Base-by-base conservation (phyloP, 1,140 invertebrate genomes). In the Drosophila nebulosa region DNA sequence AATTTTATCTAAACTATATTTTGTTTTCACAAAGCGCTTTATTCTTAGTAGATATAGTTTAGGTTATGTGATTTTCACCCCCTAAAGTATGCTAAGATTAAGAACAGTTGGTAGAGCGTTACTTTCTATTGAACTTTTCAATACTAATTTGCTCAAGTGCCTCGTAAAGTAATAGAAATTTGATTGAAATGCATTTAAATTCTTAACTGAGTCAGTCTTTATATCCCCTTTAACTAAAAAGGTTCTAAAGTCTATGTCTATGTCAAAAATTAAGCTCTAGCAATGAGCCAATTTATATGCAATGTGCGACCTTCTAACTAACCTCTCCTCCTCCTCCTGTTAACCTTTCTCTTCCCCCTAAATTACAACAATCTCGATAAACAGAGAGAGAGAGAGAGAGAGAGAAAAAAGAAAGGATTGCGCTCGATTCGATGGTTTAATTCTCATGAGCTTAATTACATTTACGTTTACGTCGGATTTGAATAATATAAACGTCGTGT, bases 241-340 rank as follows among this genome's bases (percentile, higher is more conserved):
- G 16, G 39, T 5, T 21, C 16, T 9, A 39, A 39, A 36, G 4
- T 35, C 16, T 12, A 59, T 36, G 9, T 55, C 10, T 12, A 42
- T 42, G 4, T 61, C 51, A 58, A 80, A 78, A 84, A 77, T 69
- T 62, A 35, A 30, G 36, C 55, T 71, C 18, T 26, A 58, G 79
- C 78, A 86, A 86, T 86, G 81, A 86, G 78, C 53, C 83, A 86
- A 88, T 86, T 86, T 81, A 86, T 86, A 86, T 86, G 83, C 81
- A 83, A 75, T 69, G 75, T 64, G 81, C 78, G 46, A 62, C 39
- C 39, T 46, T 30, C 27, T 30, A n/a, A n/a, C 27, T 27, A 5
- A 0, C 26, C 26, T 27, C 4, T 4, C 26, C 1, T 5, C 5
- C 22, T 14, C 3, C 12, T 9, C 24, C 21, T 24, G 39, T 24